phyloP scores from a whole-genome alignment of 2,888 invertebrate species.

The Crioceris asparagi region DNA sequence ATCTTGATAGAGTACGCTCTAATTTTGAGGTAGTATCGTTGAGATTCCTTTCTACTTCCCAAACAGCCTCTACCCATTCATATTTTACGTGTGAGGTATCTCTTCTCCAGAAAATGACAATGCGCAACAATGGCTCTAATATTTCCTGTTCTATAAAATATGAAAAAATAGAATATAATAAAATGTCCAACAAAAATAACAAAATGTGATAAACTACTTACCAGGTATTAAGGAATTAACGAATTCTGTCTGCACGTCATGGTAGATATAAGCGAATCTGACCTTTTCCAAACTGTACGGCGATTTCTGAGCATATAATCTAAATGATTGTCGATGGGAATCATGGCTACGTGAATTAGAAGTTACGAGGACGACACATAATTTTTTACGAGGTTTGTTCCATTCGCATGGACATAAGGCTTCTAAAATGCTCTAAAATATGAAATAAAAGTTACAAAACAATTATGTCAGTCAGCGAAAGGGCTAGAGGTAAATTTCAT shows the following conservation, averaged over 20 bases:
- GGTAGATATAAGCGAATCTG: conserved; percentile 80
- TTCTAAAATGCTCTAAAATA: conserved; percentile 55
- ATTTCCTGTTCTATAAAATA: conserved; percentile 43
- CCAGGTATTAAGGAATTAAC: conserved; percentile 60
- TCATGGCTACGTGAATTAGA: conserved; percentile 49
- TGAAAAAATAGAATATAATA: conserved; percentile 1
- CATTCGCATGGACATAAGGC: conserved; percentile 83
- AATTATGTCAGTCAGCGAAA: too few relatives aligned
- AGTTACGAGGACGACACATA: conserved; percentile 74
- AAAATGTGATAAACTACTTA: conserved; percentile 18
- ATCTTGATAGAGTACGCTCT: conserved; percentile 58
- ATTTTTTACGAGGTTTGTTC: conserved; percentile 60
- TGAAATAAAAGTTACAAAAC: conserved; percentile 5
- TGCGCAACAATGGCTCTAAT: conserved; percentile 59
- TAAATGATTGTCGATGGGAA: conserved; percentile 54
- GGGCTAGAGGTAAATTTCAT: too few relatives aligned
- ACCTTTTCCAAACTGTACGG: conserved; percentile 55
- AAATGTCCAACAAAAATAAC: not conserved
- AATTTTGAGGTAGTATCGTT: conserved; percentile 65
- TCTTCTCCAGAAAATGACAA: conserved; percentile 84
- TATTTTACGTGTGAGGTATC: conserved; percentile 80
- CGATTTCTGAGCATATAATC: conserved; percentile 59
- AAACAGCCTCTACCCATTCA: conserved; percentile 74
- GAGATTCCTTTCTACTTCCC: conserved; percentile 48
- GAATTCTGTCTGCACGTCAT: conserved; percentile 74